phyloP scores from a whole-genome alignment of 2,888 invertebrate species.

The Nephrotoma appendiculata region DNA sequence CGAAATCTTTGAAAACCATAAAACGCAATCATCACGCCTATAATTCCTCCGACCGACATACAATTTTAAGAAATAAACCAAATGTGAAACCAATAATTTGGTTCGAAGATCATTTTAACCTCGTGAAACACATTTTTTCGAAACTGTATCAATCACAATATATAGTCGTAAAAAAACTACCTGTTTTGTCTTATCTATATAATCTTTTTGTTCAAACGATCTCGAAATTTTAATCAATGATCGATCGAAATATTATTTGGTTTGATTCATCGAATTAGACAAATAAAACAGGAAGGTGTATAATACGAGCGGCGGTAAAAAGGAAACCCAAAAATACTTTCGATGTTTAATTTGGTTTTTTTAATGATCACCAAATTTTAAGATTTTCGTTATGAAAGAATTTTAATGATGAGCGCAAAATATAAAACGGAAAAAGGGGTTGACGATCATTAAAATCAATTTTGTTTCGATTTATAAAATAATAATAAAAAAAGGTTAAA shows the following conservation, averaged over 20 bases:
- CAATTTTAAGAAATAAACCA: not conserved
- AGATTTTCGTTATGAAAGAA: not conserved
- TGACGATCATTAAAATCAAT: not conserved
- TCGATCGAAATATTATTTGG: not conserved
- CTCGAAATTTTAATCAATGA: not conserved
- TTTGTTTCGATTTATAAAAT: not conserved
- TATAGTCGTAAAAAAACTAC: not conserved
- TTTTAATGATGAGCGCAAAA: not conserved
- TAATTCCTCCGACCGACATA: not conserved
- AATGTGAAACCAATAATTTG: not conserved
- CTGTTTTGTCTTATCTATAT: not conserved
- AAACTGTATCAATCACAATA: not conserved
- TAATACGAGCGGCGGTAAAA: not conserved
- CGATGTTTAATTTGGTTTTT: not conserved
- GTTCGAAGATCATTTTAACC: not conserved
- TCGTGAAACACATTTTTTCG: not conserved
- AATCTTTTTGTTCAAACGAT: not conserved
- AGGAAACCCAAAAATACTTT: not conserved
- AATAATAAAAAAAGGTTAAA: not conserved
- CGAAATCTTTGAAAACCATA: not conserved
- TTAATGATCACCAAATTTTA: not conserved
- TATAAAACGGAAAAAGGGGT: not conserved
- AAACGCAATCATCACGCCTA: not conserved
- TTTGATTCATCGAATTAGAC: not conserved
- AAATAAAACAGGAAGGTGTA: not conserved